A percentile compares a stretch with the other conserved stretches of the same genome.
Conservation (phyloP, 2,113 vertebrate genomes). For the Xerus inauris region DNA sequence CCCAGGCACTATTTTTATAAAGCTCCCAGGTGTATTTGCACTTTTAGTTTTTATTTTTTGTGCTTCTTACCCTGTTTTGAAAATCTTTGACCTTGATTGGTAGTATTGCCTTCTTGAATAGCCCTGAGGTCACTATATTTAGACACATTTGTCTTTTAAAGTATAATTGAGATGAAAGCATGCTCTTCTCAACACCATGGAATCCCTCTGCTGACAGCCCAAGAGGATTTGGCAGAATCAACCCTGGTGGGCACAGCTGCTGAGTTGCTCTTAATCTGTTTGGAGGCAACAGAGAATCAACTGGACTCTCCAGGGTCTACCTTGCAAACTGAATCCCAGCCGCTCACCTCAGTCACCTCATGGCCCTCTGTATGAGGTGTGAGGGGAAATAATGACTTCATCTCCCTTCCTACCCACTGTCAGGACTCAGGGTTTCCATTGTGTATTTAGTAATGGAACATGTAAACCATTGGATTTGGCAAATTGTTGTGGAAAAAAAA, state of each 20-base stretch:
- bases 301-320: background rate
- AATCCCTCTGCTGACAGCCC: background rate
- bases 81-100: background rate
- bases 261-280: background rate
- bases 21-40: background rate
- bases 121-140: background rate
- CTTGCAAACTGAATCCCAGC: background rate
- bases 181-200: background rate
- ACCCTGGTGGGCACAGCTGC: background rate
- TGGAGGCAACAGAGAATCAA: background rate
- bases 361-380: background rate
- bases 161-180: background rate
- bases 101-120: background rate
- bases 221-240: background rate
- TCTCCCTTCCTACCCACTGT: background rate
- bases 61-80: background rate
- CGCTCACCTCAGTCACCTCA: background rate
- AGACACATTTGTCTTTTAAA: background rate
- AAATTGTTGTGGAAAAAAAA: slow-evolving; percentile 43
- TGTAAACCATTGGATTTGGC: background rate
- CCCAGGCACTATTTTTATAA: background rate
- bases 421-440: background rate
- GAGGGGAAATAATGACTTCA: background rate
- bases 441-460: background rate
- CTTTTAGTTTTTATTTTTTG: background rate